Base-by-base conservation (phyloP, 1,140 invertebrate genomes). In the Delia radicum region DNA sequence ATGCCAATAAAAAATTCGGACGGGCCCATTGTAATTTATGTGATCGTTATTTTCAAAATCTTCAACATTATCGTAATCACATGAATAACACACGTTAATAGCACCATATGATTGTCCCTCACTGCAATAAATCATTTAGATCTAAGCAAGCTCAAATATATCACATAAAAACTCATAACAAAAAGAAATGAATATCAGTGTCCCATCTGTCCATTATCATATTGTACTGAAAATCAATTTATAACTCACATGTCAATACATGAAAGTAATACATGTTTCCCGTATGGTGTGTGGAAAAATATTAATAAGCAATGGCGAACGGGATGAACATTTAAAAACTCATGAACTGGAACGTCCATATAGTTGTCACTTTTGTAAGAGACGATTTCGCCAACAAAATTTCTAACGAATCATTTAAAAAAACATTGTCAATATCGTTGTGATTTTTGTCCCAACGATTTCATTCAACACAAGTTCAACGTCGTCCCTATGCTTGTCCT, bases 101-200 rank as follows among this genome's bases (percentile, higher is more conserved):
- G 10, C 89, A 88, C 77, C 85, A 86, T 2, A 87, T 86, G 78
- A 82, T 79, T 77, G 91, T 91, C 76, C n/a, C 90, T 89, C 67
- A 88, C 90, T 89, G 72, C 62, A 55, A 69, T 42, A 5, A 15
- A 13, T 10, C 12, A 2, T 42, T 42, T 15, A 42, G n/a, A 42
- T 15, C 6, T 10, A 10, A 15, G 37, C 75, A 67, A 63, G 74
- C 61, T 12, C 81, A 89, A 37, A 85, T 82, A 75, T 89, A 89
- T 78, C 89, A 90, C 79, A 87, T 89, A 78, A 81, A 89, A 21
- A 89, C 88, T 0, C 89, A 90, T 81, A n/a, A 90, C 88, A 0
- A 89, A 89, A 73, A 89, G 90, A 80, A 87, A 89, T 74, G 89
- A 89, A 4, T 89, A 87, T 80, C 84, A 86, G 71, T 90, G 89